Evolutionary conservation across 1,140 invertebrate genomes (phyloP), one percentile per base, ranked within the genome.

Genomic region (Procambarus clarkii): DNA sequence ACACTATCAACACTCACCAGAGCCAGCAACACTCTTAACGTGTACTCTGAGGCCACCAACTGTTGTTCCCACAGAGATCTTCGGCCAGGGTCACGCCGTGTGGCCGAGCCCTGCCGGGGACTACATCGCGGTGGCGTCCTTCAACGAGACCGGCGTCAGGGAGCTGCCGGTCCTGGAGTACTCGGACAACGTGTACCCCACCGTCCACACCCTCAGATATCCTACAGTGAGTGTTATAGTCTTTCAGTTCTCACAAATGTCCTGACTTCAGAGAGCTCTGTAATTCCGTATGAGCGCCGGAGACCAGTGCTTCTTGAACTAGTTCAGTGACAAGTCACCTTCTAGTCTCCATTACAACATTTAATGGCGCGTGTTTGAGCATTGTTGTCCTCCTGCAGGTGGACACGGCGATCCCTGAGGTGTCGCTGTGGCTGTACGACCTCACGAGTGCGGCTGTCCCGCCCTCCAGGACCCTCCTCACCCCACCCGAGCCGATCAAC

Each of bases 91-190:
- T 44, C 50, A 88, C 50, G 92, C 92, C 21, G 92, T 92, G 34
- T 92, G 92, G 92, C 92, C 92, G n/a, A 86, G 83, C 34, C 92
- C 92, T 11, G 69, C n/a, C 4, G 92, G 92, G 7, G 60, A 76
- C 21, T 90, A 58, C 71, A 44, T 92, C 8, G 82, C 85, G 0
- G 92, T 79, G 34, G 87, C 83, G 0, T 81, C 87, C 86, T 89
- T 92, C 87, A 90, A 92, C 84, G 88, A 92, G 81, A 71, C 86
- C 76, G 87, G 92, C 5, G 92, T 92, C 60, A 86, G 92, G 76
- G 83, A 86, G 77, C 71, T 92, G 87, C 92, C 92, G 4, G 88
- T 92, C 11, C 87, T 92, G 3, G 64, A 76, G 44, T 92, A 92
- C 79, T 83, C 88, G 8, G 60, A 92, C 18, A 86, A 86, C 60